Evolutionary conservation across 2,888 invertebrate species (phyloP), one percentile per base, ranked within the genome.

Genomic region (Pammene fasciana): DNA sequence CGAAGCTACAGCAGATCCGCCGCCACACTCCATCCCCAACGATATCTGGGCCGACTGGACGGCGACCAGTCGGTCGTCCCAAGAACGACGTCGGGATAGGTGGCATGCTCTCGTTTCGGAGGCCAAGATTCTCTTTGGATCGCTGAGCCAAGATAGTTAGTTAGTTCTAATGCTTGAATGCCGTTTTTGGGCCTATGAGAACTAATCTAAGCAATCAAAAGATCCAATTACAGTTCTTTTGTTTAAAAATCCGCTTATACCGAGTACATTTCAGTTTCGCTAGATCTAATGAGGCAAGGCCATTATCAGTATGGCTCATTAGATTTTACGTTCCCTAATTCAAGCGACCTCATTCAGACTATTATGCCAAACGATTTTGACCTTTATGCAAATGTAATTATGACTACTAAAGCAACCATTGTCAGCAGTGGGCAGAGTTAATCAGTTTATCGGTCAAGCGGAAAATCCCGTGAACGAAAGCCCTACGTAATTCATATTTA

Each of bases 241-340:
- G 61, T 62, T 62, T 48, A 5, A 48, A 50, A 55, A 13, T 11
- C 13, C n/a, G 14, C 56, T 14, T 43, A 13, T 60, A 38, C 54
- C 43, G 26, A 5, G 54, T 60, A 67, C 55, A 74, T 76, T 67
- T 75, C 72, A 72, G 76, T 77, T 76, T 77, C 73, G 75, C 74
- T 72, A 76, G 75, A 81, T 79, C 80, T 86, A 89, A 88, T 87
- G 86, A 86, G 82, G 76, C 82, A 76, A 73, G 78, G 74, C 84
- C 77, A 85, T 86, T 86, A 88, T 84, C 83, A 85, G 81, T 81
- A 80, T 76, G 82, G 79, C 82, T 86, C 89, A 88, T 90, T 88
- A 87, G 82, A 86, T 86, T 88, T 86, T 83, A 86, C 82, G 83
- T 79, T 74, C 79, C 78, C 81, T 82, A 84, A 86, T 85, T 82